These are phyloP conservation scores for Odobenus rosmarus DNA, from an alignment of 2,113 vertebrate genomes.

Conservation along the genomic window DNA sequence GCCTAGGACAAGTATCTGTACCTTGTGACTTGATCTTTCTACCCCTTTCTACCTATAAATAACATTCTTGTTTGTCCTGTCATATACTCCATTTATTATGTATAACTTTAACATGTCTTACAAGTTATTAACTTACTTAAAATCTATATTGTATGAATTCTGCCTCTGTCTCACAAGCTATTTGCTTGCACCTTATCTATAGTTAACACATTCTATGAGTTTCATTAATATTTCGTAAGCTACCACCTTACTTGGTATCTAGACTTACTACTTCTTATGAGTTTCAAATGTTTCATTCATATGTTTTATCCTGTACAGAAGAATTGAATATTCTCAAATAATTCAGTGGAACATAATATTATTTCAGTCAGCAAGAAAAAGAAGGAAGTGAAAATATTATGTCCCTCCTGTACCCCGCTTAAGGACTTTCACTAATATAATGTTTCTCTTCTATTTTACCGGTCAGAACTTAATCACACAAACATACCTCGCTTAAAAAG, in stretches of 20 bases:
- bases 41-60: neutral
- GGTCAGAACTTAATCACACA: neutral
- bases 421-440: neutral
- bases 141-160: neutral
- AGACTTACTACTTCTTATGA: neutral
- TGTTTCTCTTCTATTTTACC: neutral
- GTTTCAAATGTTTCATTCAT: constrained; percentile 4
- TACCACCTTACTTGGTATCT: neutral
- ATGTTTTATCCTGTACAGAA: constrained; percentile 7
- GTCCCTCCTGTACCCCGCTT: neutral
- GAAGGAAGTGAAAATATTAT: neutral
- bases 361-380: constrained; percentile 26
- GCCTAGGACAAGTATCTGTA: neutral
- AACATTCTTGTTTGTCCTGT: neutral
- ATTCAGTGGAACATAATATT: neutral
- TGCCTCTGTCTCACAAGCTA: constrained; percentile 13
- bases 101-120: constrained; percentile 12
- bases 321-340: constrained; percentile 22
- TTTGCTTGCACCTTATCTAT: neutral
- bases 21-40: neutral
- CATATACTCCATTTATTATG: neutral
- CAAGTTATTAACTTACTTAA: constrained; percentile 14
- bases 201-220: neutral
- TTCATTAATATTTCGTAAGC: neutral
- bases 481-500: neutral